phyloP scores from a whole-genome alignment of 1,140 invertebrate species.

The Latrodectus geometricus region DNA sequence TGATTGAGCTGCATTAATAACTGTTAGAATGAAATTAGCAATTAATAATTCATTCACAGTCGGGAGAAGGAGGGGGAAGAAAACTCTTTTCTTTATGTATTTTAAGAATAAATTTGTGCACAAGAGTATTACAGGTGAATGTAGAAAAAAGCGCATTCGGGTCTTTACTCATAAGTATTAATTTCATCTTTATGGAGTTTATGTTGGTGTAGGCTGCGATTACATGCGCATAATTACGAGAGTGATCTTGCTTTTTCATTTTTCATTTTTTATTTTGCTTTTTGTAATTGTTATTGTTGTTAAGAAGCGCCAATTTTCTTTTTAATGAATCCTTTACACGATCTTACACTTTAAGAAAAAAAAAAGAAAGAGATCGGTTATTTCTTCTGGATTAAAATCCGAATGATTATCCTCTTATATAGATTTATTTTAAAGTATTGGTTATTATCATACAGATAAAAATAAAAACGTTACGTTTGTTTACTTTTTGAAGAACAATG shows the following conservation, averaged over 20 bases:
- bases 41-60: constrained; percentile 55
- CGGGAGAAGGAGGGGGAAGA: constrained; percentile 3
- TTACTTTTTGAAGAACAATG: too few relatives aligned
- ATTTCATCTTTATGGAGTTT: constrained; percentile 19
- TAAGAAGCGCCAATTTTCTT: neutral
- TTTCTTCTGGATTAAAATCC: too few relatives aligned
- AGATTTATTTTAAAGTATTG: too few relatives aligned
- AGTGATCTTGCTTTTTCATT: neutral
- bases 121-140: constrained; percentile 34
- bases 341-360: too few relatives aligned
- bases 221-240: constrained; percentile 31
- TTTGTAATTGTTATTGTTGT: neutral
- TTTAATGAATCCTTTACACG: too few relatives aligned
- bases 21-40: constrained; percentile 45
- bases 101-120: constrained; percentile 4
- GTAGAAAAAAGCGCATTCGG: constrained; percentile 30
- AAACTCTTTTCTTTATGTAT: constrained; percentile 5
- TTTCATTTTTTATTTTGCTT: neutral
- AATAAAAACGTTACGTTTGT: too few relatives aligned
- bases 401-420: too few relatives aligned
- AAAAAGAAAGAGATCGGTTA: too few relatives aligned
- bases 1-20: constrained; percentile 48
- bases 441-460: too few relatives aligned
- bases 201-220: constrained; percentile 19
- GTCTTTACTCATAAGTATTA: constrained; percentile 28